phyloP scores from a whole-genome alignment of 2,113 vertebrate species.

The Scopus umbretta region DNA sequence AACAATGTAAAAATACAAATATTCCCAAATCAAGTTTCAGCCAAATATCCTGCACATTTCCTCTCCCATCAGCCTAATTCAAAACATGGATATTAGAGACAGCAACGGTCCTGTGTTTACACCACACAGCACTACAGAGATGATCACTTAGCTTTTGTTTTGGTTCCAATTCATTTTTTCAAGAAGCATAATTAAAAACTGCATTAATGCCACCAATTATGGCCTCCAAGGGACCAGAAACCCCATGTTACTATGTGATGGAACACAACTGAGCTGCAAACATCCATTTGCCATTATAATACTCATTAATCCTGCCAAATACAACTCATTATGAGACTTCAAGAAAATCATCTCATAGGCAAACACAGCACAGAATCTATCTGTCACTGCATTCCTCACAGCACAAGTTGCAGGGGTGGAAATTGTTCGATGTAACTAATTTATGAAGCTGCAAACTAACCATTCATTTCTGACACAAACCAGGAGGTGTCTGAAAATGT shows the following conservation, averaged over 20 bases:
- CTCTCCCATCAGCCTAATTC: slow-evolving; percentile 50
- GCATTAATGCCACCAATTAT: slow-evolving; percentile 92
- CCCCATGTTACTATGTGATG: slow-evolving; percentile 89
- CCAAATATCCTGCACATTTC: slow-evolving; percentile 34
- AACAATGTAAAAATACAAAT: slow-evolving; percentile 50
- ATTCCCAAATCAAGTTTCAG: slow-evolving; percentile 43
- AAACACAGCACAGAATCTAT: slow-evolving; percentile 91
- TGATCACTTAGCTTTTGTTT: slow-evolving; percentile 86
- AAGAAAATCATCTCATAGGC: slow-evolving; percentile 98
- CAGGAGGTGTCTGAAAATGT: slow-evolving; percentile 40
- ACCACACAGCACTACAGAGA: slow-evolving; percentile 69
- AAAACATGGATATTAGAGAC: slow-evolving; percentile 59
- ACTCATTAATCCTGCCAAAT: slow-evolving; percentile 99
- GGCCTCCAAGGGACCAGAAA: slow-evolving; percentile 87
- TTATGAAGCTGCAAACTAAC: slow-evolving; percentile 67
- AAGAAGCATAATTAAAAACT: slow-evolving; percentile 98
- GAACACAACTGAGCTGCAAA: slow-evolving; percentile 89
- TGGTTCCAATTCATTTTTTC: slow-evolving; percentile 87
- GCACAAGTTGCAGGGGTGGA: slow-evolving; percentile 70
- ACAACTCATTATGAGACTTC: slow-evolving; percentile 95
- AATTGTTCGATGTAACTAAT: slow-evolving; percentile 70
- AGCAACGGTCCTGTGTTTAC: slow-evolving; percentile 64
- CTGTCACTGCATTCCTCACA: slow-evolving; percentile 80
- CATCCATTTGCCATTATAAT: slow-evolving; percentile 95
- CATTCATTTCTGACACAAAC: slow-evolving; percentile 60